Base-by-base conservation (phyloP, 2,797 vertebrate genomes). In the Paguma larvata region DNA sequence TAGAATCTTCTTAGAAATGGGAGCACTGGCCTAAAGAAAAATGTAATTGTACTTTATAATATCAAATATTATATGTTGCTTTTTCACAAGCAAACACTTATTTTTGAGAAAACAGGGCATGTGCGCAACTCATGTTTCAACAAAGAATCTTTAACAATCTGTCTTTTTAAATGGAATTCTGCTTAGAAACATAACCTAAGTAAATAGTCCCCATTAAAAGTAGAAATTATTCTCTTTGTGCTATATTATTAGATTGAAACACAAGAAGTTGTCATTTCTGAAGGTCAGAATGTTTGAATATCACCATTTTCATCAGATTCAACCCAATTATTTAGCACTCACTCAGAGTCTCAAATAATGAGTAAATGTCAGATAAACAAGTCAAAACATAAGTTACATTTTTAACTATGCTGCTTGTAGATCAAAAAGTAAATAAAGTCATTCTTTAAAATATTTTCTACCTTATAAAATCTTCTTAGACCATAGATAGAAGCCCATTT, bases 331-430 rank as follows among this genome's bases (percentile, higher is more conserved):
- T 4, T 62, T 62, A 44, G 27, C 48, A 13, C 11, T 87, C 23
- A 88, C 13, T 75, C 2, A 59, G 48, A 75, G 19, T 15, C 13
- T 62, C 44, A n/a, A 4, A 4, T 92, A 75, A 82, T 14, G 19
- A 91, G 38, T 30, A 65, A 79, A 91, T 78, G 11, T 79, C 63
- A 56, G n/a, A 34, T 65, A 48, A 65, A 77, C n/a, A 94, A 91
- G 63, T 67, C 56, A 90, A 90, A 93, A 67, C 5, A 8, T n/a
- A 16, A 89, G 10, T 72, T 65, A 56, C 1, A 21, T 23, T 78
- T 77, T 92, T 63, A 70, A 63, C 9, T 87, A 14, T 23, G 11
- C 5, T 79, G 3, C 38, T 84, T 92, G 4, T 38, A 68, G 12
- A 44, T 84, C 38, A 88, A 79, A 83, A 46, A 38, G 3, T 27